These are phyloP conservation scores for Enteromius radiatus DNA, from an alignment of 2,797 vertebrate species.

Conservation along the genomic window DNA sequence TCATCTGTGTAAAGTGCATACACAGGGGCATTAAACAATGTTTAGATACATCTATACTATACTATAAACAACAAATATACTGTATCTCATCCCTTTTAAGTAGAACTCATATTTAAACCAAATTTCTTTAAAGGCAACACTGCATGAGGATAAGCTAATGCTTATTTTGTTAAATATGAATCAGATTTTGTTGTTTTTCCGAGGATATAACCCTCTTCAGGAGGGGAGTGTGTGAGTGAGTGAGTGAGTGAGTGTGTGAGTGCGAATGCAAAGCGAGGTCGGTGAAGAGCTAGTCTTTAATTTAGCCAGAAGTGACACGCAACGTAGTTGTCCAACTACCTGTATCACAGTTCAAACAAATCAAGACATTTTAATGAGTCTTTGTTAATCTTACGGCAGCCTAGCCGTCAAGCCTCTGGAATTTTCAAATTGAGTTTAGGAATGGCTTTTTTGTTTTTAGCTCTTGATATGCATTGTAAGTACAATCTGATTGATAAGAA, in stretches of 20 bases:
- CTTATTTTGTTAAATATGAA: slow-evolving; percentile 65
- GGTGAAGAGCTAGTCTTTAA: slow-evolving; percentile 21
- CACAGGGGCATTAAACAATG: slow-evolving; percentile 68
- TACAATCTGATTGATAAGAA: slow-evolving; percentile 44
- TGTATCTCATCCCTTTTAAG: slow-evolving; percentile 73
- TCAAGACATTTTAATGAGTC: slow-evolving; percentile 18
- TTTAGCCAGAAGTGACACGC: slow-evolving; percentile 19
- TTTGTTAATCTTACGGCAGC: slow-evolving; percentile 22
- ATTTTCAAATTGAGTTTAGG: slow-evolving; percentile 17
- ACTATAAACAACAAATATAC: slow-evolving; percentile 68
- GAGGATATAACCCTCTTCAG: slow-evolving; percentile 18
- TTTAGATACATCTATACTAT: slow-evolving; percentile 73
- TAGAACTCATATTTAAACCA: slow-evolving; percentile 75
- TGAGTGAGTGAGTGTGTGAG: neutral
- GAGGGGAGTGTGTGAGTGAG: neutral
- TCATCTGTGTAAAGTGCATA: slow-evolving; percentile 72
- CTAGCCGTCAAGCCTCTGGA: slow-evolving; percentile 16
- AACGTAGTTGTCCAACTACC: neutral
- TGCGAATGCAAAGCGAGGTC: slow-evolving; percentile 22
- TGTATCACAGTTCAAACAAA: slow-evolving; percentile 12
- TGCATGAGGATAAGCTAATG: slow-evolving; percentile 79
- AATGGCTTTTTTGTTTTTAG: slow-evolving; percentile 31
- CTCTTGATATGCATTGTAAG: slow-evolving; percentile 46
- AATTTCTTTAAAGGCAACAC: slow-evolving; percentile 69
- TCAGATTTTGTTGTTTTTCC: slow-evolving; percentile 48